Evolutionary conservation across 1,140 invertebrate genomes (phyloP), one percentile per base, ranked within the genome.

Genomic region (Bathynomus jamesi): DNA sequence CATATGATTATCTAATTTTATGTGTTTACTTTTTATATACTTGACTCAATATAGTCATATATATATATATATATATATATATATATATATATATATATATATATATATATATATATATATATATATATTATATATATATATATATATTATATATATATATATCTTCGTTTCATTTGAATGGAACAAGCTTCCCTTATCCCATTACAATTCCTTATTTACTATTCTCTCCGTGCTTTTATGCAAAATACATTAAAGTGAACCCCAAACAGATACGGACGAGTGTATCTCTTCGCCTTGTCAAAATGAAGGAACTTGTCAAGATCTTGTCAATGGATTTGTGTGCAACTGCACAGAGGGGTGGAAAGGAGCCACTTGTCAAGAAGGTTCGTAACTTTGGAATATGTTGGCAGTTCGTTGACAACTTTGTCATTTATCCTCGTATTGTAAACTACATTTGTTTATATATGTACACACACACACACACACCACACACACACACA

Each of bases 261-360:
- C 40, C 40, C 21, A 53, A 17, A 53, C 21, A 53, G 40, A 53
- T 21, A 53, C 40, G 40, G 17, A 53, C 40, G 79, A 86, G 72
- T 88, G 87, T 81, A 81, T 88, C 0, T 85, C 69, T 85, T 81
- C 84, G 73, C 90, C 94, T 0, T 96, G 94, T 81, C 86, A 90
- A 80, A 94, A 96, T 83, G 90, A 90, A 64, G 94, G 91, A 40
- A 91, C 88, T 66, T 97, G 94, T 82, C 83, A 90, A 27, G 89
- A 92, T 80, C 83, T 89, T 64, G 86, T 88, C 68, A 87, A 91
- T 78, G 86, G 86, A 11, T 94, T 91, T 82, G 84, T 84, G 64
- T 94, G 92, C 81, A 84, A 88, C 61, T 94, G 92, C 82, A 87
- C 88, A 11, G 79, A 88, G 5, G 89, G 92, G 28, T 96, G 92